Conservation (phyloP, 2,888 invertebrate genomes). For the Aphodius granarius region DNA sequence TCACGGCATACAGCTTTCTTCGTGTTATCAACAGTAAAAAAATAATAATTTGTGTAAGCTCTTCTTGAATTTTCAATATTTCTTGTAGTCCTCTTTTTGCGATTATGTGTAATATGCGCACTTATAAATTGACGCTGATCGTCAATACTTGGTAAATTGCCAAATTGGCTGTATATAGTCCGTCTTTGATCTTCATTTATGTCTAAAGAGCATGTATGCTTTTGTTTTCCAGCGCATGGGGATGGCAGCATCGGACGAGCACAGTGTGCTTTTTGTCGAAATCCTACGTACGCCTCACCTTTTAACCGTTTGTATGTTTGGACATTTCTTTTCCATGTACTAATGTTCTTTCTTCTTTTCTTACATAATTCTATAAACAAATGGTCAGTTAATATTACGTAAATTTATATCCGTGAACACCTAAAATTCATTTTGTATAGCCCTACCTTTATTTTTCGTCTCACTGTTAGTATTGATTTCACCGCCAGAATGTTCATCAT, state of each 20-base stretch:
- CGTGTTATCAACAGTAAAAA: slow-evolving; percentile 31
- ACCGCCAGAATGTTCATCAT: too few species aligned
- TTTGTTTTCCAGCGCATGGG: slow-evolving; percentile 33
- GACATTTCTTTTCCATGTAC: too few species aligned
- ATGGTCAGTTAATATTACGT: too few species aligned
- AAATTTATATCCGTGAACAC: too few species aligned
- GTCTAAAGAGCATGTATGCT: slow-evolving; percentile 33
- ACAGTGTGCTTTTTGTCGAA: slow-evolving; percentile 24
- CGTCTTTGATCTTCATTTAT: slow-evolving; percentile 31
- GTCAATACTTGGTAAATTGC: slow-evolving; percentile 27
- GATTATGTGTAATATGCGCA: too few species aligned
- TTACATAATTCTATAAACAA: too few species aligned
- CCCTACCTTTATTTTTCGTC: too few species aligned
- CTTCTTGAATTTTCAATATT: slow-evolving; percentile 35
- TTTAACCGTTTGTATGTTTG: too few species aligned
- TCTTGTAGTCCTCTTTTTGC: slow-evolving; percentile 33
- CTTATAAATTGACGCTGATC: slow-evolving; percentile 36
- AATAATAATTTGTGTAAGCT: slow-evolving; percentile 21
- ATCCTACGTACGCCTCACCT: slow-evolving; percentile 16
- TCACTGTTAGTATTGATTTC: too few species aligned
- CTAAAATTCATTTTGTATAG: too few species aligned
- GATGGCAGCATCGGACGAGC: slow-evolving; percentile 31
- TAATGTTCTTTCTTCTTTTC: too few species aligned
- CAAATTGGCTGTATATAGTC: slow-evolving; percentile 32
- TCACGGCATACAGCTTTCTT: slow-evolving; percentile 29